These are phyloP conservation scores for Hippocampus mohnikei DNA, from an alignment of 2,113 vertebrate species.

Conservation along the genomic window DNA sequence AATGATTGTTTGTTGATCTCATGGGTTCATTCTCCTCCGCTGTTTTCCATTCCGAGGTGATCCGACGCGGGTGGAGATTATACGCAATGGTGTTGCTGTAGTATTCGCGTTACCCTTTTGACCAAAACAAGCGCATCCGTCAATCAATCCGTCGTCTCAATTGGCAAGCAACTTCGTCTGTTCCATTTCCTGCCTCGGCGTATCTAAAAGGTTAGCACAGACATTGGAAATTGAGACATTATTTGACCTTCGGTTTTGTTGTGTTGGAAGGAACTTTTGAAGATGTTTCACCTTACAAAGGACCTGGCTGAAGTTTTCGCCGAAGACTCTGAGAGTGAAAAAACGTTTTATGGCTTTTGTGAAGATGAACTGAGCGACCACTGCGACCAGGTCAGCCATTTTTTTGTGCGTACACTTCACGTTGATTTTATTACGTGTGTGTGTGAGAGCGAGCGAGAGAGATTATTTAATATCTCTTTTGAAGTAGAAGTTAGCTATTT, in stretches of 20 bases:
- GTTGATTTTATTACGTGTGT: background rate
- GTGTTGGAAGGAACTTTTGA: background rate
- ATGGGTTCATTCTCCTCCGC: too few relatives aligned
- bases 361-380: conserved; percentile 48
- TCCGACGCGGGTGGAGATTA: conserved; percentile 7
- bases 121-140: conserved; percentile 7
- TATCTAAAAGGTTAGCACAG: background rate
- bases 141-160: conserved; percentile 16
- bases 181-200: too few relatives aligned
- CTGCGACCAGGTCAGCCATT: conserved; percentile 33
- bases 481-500: background rate
- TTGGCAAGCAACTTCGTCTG: background rate
- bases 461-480: background rate
- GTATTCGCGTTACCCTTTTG: background rate
- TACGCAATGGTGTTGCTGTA: rapidly evolving
- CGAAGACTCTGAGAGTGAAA: conserved; percentile 59
- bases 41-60: background rate
- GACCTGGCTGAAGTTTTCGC: conserved; percentile 54
- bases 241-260: background rate
- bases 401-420: background rate
- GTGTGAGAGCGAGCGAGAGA: too few relatives aligned
- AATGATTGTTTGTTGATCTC: too few relatives aligned
- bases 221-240: background rate
- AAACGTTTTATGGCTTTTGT: conserved; percentile 69
- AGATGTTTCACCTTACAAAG: conserved; percentile 5